Base-by-base conservation (phyloP, 1,140 invertebrate species). In the Zaprionus capensis region DNA sequence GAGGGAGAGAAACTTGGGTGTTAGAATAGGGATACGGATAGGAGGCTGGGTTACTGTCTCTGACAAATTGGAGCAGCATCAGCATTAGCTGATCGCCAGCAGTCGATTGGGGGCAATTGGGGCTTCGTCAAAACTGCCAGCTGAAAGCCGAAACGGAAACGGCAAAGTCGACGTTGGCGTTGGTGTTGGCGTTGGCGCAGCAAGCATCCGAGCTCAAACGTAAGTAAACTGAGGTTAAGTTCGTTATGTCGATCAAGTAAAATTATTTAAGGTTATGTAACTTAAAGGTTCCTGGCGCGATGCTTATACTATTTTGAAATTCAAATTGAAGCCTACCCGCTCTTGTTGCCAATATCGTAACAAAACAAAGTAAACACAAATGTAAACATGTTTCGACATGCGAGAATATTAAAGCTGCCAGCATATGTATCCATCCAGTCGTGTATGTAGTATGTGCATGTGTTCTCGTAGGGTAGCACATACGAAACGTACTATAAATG, bases 141-240 rank as follows among this genome's bases (percentile, higher is more conserved):
- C 61, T 38, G n/a, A 46, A 62, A 31, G 26, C 28, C 46, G 57
- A 73, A 59, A 61, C 34, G 57, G 66, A 56, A 74, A 69, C 38
- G 56, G 11, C 28, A 66, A 65, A 3, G 34, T 36, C 34, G 9
- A 4, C 36, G 51, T 36, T 20, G 26, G n/a, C 9, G 17, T 51
- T 44, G 67, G 67, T n/a, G n/a, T n/a, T n/a, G n/a, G n/a, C n/a
- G n/a, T n/a, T n/a, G n/a, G n/a, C n/a, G 41, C 41, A 17, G n/a
- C 26, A 12, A 67, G 12, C 51, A 44, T 26, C 36, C 20, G 15
- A 31, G 11, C 4, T 51, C 12, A 58, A 44, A 34, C 53, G 65
- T 67, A 58, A 58, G 65, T 36, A 14, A n/a, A 24, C 31, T 63
- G 12, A 63, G 26, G 51, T 56, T 56, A 65, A 34, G 46, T 17